Base-by-base conservation (phyloP, 2,797 vertebrate genomes). In the Melanotaenia trifasciata region DNA sequence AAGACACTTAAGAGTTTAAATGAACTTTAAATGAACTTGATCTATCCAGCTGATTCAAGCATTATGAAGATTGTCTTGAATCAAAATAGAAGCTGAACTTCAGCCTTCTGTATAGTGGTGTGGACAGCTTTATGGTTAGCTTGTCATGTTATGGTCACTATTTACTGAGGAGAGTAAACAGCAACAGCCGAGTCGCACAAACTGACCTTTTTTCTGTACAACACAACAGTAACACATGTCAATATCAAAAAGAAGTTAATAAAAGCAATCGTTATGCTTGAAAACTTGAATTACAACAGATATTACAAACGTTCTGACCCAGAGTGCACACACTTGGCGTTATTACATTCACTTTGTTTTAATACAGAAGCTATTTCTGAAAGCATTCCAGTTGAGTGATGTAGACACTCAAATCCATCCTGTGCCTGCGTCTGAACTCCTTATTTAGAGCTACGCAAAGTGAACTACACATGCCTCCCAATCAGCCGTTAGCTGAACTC, bases 291-390 rank as follows among this genome's bases (percentile, higher is more conserved):
- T 58, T 10, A 3, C 13, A 40, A 14, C 33, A 26, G 0, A 30
- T 51, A 67, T 60, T 22, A 78, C 66, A 64, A 77, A 70, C 59
- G 26, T 65, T 78, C 54, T 20, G 35, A 78, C 79, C 72, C 76
- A 74, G 7, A n/a, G 0, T 0, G 4, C 70, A 67, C 79, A 74
- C 83, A 51, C 79, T 57, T 38, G 58, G 7, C 38, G 54, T 81
- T 83, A 84, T 84, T 91, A 88, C 87, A 92, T 90, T 85, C 89
- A 86, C 90, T 91, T 92, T 91, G 90, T 93, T 95, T 94, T 90
- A 94, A 93, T 92, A 90, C 65, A 65, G 92, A 93, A 92, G 92
- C 94, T 95, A 95, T 95, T 95, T 95, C 89, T 92, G 94, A 94
- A 90, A 94, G 90, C 95, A 95, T 95, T 95, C 94, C 94, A 92